phyloP scores from a whole-genome alignment of 2,113 vertebrate genomes.

The Campylomormyrus tamandua region DNA sequence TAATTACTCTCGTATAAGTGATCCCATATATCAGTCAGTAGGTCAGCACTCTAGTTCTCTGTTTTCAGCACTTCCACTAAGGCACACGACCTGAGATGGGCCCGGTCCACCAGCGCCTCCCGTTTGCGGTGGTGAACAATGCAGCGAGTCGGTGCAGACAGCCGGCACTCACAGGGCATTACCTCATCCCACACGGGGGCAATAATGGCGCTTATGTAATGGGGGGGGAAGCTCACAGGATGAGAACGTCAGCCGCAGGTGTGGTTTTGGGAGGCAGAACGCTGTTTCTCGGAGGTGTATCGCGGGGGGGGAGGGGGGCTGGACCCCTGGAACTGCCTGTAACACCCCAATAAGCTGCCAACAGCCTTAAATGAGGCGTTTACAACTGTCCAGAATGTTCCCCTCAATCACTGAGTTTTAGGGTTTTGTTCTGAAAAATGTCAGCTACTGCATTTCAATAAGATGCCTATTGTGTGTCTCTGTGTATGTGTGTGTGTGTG shows the following conservation, averaged over 20 bases:
- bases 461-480: background rate
- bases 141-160: conserved; percentile 30
- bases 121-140: background rate
- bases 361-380: conserved; percentile 21
- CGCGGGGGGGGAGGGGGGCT: background rate
- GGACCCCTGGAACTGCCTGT: conserved; percentile 2
- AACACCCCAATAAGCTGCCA: conserved; percentile 23
- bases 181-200: conserved; percentile 42
- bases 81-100: background rate
- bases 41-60: background rate
- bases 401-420: conserved; percentile 30
- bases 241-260: conserved; percentile 49
- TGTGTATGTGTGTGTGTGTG: background rate
- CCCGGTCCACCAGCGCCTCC: background rate
- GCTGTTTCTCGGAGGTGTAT: conserved; percentile 20
- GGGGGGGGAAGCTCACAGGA: conserved; percentile 33
- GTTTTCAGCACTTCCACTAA: background rate
- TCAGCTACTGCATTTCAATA: background rate
- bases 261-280: conserved; percentile 41
- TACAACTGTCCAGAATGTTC: conserved; percentile 27
- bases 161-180: conserved; percentile 36
- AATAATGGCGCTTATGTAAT: conserved; percentile 45
- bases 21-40: conserved; percentile 21
- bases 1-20: background rate
- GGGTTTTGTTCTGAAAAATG: conserved; percentile 30